These are phyloP conservation scores for Engystomops pustulosus DNA, from an alignment of 2,113 vertebrate species.

Conservation along the genomic window DNA sequence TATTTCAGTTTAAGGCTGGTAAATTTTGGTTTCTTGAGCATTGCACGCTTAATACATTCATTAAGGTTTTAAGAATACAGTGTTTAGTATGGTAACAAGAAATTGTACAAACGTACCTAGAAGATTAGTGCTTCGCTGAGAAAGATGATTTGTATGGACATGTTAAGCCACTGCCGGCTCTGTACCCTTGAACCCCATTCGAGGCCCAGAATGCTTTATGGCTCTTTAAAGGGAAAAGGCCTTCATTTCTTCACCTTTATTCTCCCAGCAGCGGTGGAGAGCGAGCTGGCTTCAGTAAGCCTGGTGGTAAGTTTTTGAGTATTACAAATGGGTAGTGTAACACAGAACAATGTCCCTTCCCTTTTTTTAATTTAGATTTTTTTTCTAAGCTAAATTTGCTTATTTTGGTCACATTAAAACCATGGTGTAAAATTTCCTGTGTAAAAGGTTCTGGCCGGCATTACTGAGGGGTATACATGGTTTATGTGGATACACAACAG, in stretches of 20 bases:
- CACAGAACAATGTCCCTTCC: slow-evolving; percentile 78
- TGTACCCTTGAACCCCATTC: slow-evolving; percentile 87
- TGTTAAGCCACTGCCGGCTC: slow-evolving; percentile 92
- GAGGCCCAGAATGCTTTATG: slow-evolving; percentile 95
- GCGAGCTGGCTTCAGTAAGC: slow-evolving; percentile 99
- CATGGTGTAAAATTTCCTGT: slow-evolving; percentile 51
- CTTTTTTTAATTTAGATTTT: background rate
- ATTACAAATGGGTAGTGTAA: slow-evolving; percentile 96
- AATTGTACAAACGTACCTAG: slow-evolving; percentile 21
- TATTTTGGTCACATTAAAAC: slow-evolving; percentile 21
- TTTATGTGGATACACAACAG: slow-evolving; percentile 72
- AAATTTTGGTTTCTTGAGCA: slow-evolving; percentile 67
- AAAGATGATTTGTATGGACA: slow-evolving; percentile 81
- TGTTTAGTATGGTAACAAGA: slow-evolving; percentile 73
- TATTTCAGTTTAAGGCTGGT: background rate
- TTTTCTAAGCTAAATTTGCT: background rate
- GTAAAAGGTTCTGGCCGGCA: slow-evolving; percentile 80
- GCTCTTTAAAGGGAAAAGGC: slow-evolving; percentile 98
- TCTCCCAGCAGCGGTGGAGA: slow-evolving; percentile 99
- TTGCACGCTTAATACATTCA: slow-evolving; percentile 78
- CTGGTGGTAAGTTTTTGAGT: slow-evolving; percentile 99
- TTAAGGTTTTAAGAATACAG: slow-evolving; percentile 70
- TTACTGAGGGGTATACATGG: slow-evolving; percentile 79
- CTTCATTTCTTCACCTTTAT: slow-evolving; percentile 99
- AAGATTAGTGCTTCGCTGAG: slow-evolving; percentile 80